Evolutionary conservation across 2,888 invertebrate species (phyloP).

Genomic region (Drosophila neoperkinsi): DNA sequence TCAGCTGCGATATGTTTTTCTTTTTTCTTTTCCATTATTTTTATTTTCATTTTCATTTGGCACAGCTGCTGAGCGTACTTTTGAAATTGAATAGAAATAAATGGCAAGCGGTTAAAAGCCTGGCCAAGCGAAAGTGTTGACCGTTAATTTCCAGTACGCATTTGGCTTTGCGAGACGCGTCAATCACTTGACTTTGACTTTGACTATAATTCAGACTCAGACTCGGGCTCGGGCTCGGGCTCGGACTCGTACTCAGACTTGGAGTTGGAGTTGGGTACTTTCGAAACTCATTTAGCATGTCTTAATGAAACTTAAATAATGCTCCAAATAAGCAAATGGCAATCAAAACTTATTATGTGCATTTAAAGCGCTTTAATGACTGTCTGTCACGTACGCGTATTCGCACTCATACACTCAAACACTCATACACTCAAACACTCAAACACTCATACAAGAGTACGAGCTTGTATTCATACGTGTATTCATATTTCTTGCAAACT

Average conservation of each 20-base stretch:
- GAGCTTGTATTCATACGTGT: not conserved
- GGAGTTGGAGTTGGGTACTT: slow-evolving; percentile 46
- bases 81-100: slow-evolving; percentile 55
- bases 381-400: slow-evolving; percentile 37
- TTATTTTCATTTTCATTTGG: slow-evolving; percentile 6
- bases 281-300: slow-evolving; percentile 79
- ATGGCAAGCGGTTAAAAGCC: slow-evolving; percentile 43
- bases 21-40: not conserved
- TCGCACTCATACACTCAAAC: not conserved
- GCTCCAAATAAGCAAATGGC: slow-evolving; percentile 79
- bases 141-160: slow-evolving; percentile 73
- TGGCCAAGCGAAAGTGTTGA: slow-evolving; percentile 72
- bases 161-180: slow-evolving; percentile 56
- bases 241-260: slow-evolving; percentile 13
- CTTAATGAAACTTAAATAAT: slow-evolving; percentile 76
- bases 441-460: not conserved
- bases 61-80: slow-evolving; percentile 26
- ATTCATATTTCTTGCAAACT: slow-evolving; percentile 25
- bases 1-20: slow-evolving; percentile 28
- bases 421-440: not conserved
- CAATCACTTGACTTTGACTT: slow-evolving; percentile 61
- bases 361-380: slow-evolving; percentile 64
- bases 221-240: slow-evolving; percentile 19
- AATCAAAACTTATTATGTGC: slow-evolving; percentile 67
- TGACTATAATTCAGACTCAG: slow-evolving; percentile 42